A percentile compares a stretch with the other conserved stretches of the same genome.
Conservation (phyloP, 2,888 invertebrate genomes). For the Lepidocyrtoides sp. region DNA sequence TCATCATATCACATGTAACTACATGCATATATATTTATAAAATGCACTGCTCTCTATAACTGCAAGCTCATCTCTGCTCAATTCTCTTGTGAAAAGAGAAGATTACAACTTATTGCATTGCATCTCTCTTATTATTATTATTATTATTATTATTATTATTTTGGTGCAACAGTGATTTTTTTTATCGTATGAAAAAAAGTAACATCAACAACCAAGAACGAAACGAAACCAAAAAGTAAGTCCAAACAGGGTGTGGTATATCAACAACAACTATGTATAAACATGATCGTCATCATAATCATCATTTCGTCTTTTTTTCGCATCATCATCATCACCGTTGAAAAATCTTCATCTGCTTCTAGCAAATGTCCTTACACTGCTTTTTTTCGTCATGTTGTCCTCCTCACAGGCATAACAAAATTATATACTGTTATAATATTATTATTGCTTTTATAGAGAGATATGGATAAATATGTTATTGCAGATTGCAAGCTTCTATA, state of each 20-base stretch:
- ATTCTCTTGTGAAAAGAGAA: slow-evolving; percentile 24
- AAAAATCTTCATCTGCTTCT: slow-evolving; percentile 12
- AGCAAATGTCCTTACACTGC: slow-evolving; percentile 61
- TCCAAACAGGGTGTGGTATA: slow-evolving; percentile 78
- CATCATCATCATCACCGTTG: slow-evolving; percentile 37
- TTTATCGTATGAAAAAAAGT: slow-evolving; percentile 29
- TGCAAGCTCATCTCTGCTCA: slow-evolving; percentile 64
- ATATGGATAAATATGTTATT: slow-evolving; percentile 20
- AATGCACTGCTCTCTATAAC: not conserved
- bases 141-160: slow-evolving; percentile 42
- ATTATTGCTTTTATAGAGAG: not conserved
- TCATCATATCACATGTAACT: slow-evolving; percentile 24
- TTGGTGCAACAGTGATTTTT: slow-evolving; percentile 26
- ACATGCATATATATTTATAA: not conserved
- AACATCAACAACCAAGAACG: slow-evolving; percentile 8
- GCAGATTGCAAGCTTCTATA: not conserved
- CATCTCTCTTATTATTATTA: too few relatives aligned
- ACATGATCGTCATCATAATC: slow-evolving; percentile 41
- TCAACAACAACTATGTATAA: slow-evolving; percentile 41
- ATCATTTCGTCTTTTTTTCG: slow-evolving; percentile 37
- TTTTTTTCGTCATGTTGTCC: slow-evolving; percentile 52
- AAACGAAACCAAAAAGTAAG: slow-evolving; percentile 44
- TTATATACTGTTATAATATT: slow-evolving; percentile 63
- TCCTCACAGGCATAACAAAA: slow-evolving; percentile 51
- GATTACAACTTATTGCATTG: slow-evolving; percentile 45